phyloP scores from a whole-genome alignment of 1,140 invertebrate genomes.

The Drosophila littoralis region DNA sequence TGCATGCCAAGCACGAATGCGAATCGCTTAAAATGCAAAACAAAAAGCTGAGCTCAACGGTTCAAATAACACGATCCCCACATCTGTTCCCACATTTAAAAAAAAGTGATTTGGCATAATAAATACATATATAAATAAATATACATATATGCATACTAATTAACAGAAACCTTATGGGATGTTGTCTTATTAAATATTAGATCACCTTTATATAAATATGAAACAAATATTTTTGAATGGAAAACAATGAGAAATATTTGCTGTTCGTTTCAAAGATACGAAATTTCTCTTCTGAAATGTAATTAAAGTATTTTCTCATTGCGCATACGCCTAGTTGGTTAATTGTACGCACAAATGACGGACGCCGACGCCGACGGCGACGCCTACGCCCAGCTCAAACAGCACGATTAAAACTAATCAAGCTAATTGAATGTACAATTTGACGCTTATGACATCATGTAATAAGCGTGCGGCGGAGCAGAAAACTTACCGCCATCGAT shows the following conservation, averaged over 20 bases:
- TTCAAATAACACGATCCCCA: constrained; percentile 2
- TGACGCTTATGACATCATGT: constrained; percentile 26
- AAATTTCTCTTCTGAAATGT: too few relatives aligned
- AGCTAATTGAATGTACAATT: constrained; percentile 39
- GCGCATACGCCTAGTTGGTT: constrained; percentile 5
- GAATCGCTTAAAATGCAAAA: constrained; percentile 50
- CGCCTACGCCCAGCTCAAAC: background rate
- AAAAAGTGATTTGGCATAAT: background rate
- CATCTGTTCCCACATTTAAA: constrained; percentile 16
- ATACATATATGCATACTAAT: background rate
- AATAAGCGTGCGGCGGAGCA: background rate
- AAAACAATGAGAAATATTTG: background rate
- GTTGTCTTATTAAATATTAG: background rate
- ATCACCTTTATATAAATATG: background rate
- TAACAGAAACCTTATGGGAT: background rate
- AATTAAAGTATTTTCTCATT: background rate
- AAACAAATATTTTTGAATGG: background rate
- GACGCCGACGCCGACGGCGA: background rate
- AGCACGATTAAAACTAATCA: constrained; percentile 44
- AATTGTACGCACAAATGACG: constrained; percentile 6
- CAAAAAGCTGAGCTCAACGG: constrained; percentile 19
- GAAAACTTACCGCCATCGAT: constrained; percentile 68
- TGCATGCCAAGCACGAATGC: constrained; percentile 26
- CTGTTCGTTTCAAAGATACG: background rate
- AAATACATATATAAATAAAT: constrained; percentile 4